These are phyloP conservation scores for Ginglymostoma cirratum DNA, from an alignment of 2,113 vertebrate genomes.

Conservation along the genomic window DNA sequence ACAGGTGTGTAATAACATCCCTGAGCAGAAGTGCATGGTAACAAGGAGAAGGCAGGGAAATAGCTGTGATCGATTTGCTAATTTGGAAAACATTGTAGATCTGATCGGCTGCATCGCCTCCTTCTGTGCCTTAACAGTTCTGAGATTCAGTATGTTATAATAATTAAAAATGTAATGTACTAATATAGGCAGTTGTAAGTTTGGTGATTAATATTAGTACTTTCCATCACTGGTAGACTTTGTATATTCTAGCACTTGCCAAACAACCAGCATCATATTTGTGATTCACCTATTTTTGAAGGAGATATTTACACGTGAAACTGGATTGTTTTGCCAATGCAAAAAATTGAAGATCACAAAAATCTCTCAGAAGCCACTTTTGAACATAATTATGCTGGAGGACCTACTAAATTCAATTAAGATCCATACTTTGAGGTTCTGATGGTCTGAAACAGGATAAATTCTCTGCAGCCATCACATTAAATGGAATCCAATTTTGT, in stretches of 20 bases:
- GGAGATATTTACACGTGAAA: background rate
- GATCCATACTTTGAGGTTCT: background rate
- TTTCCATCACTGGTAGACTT: background rate
- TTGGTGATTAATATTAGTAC: background rate
- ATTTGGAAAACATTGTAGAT: too few relatives aligned
- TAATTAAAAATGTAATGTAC: background rate
- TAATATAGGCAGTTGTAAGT: background rate
- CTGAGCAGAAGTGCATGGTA: too few relatives aligned
- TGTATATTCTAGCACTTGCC: background rate
- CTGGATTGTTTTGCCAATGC: background rate
- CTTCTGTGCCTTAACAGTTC: too few relatives aligned
- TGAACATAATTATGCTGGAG: background rate
- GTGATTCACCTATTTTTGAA: background rate
- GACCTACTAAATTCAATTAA: background rate
- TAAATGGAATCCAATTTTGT: background rate
- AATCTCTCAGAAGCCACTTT: background rate
- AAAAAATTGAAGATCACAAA: background rate
- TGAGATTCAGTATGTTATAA: background rate
- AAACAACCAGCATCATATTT: background rate
- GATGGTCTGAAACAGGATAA: background rate
- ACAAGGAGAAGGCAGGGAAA: too few relatives aligned
- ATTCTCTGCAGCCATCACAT: background rate
- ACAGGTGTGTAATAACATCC: too few relatives aligned
- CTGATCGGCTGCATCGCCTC: too few relatives aligned
- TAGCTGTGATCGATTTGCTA: too few relatives aligned